Evolutionary conservation across 1,140 invertebrate species (phyloP).

Genomic region (Holcopasites calliopsidis): DNA sequence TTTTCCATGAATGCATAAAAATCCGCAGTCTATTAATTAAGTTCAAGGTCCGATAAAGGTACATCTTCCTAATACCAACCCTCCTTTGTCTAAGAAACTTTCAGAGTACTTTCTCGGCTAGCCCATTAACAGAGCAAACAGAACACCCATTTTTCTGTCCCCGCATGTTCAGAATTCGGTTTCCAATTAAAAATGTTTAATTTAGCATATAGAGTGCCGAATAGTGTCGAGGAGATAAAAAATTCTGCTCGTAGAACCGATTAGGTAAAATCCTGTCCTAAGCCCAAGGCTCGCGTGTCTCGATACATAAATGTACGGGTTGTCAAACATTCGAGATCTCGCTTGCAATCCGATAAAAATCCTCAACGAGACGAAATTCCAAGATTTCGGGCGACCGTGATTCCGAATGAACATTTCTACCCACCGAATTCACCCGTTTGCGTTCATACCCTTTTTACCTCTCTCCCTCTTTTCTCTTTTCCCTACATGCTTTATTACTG

Average conservation of each 20-base stretch:
- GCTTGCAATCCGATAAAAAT: conserved; percentile 5
- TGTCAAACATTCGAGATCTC: not conserved
- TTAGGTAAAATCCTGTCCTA: too few species aligned
- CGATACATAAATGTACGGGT: not conserved
- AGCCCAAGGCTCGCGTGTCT: too few species aligned
- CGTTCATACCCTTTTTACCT: not conserved
- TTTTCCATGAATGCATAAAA: too few species aligned
- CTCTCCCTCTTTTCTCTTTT: too few species aligned
- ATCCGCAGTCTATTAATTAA: too few species aligned
- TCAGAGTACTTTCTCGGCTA: not conserved
- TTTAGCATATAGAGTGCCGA: too few species aligned
- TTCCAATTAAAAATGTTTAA: not conserved
- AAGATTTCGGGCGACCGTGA: not conserved
- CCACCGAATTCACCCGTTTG: not conserved
- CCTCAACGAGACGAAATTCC: not conserved
- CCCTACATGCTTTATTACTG: not conserved
- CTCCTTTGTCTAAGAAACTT: not conserved
- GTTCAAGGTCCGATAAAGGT: conserved; percentile 8
- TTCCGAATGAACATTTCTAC: not conserved
- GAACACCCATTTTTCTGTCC: not conserved
- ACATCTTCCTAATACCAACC: not conserved
- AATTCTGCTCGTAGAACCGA: too few species aligned
- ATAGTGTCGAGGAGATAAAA: too few species aligned
- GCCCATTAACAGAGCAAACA: conserved; percentile 18
- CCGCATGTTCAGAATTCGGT: not conserved